These are phyloP conservation scores for Sceloporus undulatus DNA, from an alignment of 2,113 vertebrate genomes.

Conservation along the genomic window DNA sequence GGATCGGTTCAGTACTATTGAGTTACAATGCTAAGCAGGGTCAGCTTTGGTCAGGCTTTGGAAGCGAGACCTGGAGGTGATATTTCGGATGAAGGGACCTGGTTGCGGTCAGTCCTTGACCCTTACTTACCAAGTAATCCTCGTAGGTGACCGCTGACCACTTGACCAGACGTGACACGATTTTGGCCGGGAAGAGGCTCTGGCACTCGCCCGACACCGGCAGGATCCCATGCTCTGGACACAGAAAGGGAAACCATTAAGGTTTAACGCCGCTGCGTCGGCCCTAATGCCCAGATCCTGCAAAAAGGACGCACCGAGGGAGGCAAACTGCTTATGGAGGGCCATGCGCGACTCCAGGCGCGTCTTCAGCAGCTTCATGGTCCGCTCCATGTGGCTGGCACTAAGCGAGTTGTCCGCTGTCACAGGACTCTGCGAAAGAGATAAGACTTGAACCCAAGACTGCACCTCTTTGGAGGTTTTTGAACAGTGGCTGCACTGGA, in stretches of 20 bases:
- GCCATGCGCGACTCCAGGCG: conserved; percentile 92
- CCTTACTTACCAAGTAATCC: conserved; percentile 85
- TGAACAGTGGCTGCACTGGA: too few relatives aligned
- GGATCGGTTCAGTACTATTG: not conserved
- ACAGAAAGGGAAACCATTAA: not conserved
- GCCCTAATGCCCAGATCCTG: too few relatives aligned
- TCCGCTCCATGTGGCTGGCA: conserved; percentile 96
- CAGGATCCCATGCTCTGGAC: conserved; percentile 91
- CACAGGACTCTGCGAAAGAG: conserved; percentile 69
- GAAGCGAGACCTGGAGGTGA: too few relatives aligned
- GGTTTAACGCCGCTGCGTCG: too few relatives aligned
- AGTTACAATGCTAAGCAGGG: too few relatives aligned
- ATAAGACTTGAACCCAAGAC: not conserved
- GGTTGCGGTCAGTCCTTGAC: too few relatives aligned
- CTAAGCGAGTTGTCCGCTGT: conserved; percentile 87
- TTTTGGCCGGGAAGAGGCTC: conserved; percentile 93
- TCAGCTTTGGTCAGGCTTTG: too few relatives aligned
- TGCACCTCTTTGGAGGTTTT: not conserved
- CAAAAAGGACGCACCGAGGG: conserved; percentile 82
- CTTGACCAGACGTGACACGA: conserved; percentile 89
- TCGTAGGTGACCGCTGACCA: conserved; percentile 87
- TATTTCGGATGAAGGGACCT: too few relatives aligned
- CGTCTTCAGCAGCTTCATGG: conserved; percentile 90
- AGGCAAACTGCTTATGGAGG: conserved; percentile 94
- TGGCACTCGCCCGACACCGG: conserved; percentile 93